Conservation (phyloP, 35 echinoderm and acorn worm genomes). For the Strongylocentrotus purpuratus region DNA sequence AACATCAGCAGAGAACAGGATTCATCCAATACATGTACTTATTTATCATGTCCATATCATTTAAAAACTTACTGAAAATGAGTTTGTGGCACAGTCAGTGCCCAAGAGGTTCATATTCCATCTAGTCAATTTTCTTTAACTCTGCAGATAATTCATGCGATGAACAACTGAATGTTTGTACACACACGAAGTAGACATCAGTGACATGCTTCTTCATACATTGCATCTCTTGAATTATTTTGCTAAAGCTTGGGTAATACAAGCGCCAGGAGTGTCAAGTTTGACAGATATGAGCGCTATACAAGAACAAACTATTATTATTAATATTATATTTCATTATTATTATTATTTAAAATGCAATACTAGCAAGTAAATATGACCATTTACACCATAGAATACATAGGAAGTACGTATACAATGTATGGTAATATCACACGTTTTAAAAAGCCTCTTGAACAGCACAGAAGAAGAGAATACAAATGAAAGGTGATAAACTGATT, state of each 20-base stretch:
- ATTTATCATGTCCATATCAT: too few relatives aligned
- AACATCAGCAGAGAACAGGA: too few relatives aligned
- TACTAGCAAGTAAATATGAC: neutral
- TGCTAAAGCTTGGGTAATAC: too few relatives aligned
- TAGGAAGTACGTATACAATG: neutral
- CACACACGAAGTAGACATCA: neutral
- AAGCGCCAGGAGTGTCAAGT: too few relatives aligned
- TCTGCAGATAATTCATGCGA: neutral
- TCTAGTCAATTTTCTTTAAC: neutral
- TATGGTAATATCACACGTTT: neutral
- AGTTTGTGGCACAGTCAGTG: too few relatives aligned
- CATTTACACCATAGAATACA: neutral
- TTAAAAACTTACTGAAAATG: too few relatives aligned
- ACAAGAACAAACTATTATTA: too few relatives aligned
- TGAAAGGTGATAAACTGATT: neutral
- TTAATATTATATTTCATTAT: too few relatives aligned
- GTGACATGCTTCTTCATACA: neutral
- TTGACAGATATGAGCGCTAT: too few relatives aligned
- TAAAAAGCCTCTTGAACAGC: neutral
- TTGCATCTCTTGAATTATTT: neutral
- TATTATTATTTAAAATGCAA: neutral
- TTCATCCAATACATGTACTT: neutral
- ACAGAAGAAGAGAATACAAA: neutral
- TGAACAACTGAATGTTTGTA: neutral
- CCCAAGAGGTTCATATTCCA: neutral